Percentiles rank a stretch among this genome's conserved stretches.
Conservation (phyloP, 2,113 vertebrate genomes). For the Vulpes ferrilata region DNA sequence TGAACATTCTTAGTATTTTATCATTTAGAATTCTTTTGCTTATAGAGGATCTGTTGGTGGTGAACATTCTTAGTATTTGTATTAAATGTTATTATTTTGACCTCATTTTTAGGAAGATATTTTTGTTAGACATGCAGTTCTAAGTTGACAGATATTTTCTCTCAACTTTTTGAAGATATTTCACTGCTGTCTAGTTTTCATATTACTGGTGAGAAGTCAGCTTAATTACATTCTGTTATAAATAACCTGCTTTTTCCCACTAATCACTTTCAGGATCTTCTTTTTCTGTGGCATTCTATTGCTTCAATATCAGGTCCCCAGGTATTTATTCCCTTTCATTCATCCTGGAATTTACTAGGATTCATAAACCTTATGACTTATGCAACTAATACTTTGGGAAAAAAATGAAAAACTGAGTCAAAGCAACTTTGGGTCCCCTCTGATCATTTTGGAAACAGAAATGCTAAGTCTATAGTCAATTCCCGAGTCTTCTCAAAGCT, state of each 20-base stretch:
- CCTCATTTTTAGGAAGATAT: background rate
- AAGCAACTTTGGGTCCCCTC: background rate
- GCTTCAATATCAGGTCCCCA: background rate
- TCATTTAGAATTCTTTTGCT: background rate
- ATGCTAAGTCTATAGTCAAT: background rate
- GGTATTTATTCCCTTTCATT: background rate
- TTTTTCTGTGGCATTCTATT: background rate
- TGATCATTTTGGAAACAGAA: background rate
- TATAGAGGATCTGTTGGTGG: background rate
- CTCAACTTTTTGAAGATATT: background rate
- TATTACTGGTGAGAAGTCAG: background rate
- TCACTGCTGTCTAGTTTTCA: background rate
- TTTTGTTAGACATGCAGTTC: background rate
- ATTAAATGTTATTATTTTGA: background rate
- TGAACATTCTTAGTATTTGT: background rate
- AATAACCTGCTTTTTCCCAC: background rate
- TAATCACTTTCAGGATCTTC: background rate
- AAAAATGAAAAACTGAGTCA: background rate
- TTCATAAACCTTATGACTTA: background rate
- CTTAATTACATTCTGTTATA: background rate
- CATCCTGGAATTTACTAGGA: background rate
- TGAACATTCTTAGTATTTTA: background rate
- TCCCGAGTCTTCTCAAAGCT: background rate
- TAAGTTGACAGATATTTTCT: background rate
- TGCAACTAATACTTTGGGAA: background rate